Percentiles rank a stretch among this genome's conserved stretches.
Evolutionary conservation across 1,140 invertebrate species (phyloP).

Genomic region (Ceratina japonica): DNA sequence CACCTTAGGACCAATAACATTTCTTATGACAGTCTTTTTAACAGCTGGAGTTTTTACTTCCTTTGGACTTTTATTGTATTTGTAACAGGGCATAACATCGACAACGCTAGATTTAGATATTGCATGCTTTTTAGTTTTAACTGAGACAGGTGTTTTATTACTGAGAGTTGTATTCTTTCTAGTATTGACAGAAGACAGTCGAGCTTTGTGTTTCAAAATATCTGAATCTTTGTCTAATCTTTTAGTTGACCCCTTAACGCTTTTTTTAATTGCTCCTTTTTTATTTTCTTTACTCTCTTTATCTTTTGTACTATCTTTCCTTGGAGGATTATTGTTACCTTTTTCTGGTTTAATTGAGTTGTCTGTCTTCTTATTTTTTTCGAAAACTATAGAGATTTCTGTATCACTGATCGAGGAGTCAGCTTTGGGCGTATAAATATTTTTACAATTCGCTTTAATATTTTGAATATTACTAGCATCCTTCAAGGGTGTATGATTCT

Average conservation of each 20-base stretch:
- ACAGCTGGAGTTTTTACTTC: conserved; percentile 33
- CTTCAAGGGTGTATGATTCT: background rate
- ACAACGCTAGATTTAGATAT: conserved; percentile 8
- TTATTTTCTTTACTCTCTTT: conserved; percentile 52
- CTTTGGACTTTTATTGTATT: conserved; percentile 23
- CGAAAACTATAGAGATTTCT: background rate
- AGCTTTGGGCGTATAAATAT: background rate
- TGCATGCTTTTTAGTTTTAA: background rate
- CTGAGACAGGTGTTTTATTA: conserved; percentile 13
- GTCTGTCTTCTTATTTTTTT: background rate
- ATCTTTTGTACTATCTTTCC: background rate
- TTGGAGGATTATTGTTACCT: background rate
- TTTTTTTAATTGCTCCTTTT: background rate
- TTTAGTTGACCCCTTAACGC: conserved; percentile 13
- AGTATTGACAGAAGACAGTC: background rate
- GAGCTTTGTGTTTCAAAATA: conserved; percentile 2
- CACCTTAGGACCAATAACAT: conserved; percentile 24
- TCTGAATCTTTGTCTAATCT: conserved; percentile 13
- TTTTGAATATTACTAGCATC: conserved; percentile 21
- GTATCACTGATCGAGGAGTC: background rate
- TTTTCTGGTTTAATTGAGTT: conserved; percentile 2
- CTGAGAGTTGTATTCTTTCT: conserved; percentile 4
- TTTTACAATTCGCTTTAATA: conserved; percentile 13
- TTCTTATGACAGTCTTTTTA: conserved; percentile 50
- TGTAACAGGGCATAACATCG: conserved; percentile 45